These are phyloP conservation scores for Keiferia lycopersicella DNA, from an alignment of 2,888 invertebrate genomes.

Conservation along the genomic window DNA sequence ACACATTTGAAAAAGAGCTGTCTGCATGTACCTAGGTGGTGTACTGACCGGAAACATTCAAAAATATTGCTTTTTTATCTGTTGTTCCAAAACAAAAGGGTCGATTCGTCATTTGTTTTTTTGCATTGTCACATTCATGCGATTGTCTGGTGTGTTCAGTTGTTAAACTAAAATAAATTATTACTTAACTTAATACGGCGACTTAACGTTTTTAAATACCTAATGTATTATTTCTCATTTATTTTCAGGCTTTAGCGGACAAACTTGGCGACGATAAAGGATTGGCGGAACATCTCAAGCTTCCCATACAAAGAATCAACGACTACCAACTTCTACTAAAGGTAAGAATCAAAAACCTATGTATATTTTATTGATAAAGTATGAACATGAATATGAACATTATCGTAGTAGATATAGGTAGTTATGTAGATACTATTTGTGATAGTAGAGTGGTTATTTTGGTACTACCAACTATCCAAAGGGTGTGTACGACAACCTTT, in stretches of 20 bases:
- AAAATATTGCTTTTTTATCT: neutral
- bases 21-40: neutral
- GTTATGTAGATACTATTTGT: too few relatives aligned
- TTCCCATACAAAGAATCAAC: conserved; percentile 97
- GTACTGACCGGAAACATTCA: neutral
- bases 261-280: conserved; percentile 94
- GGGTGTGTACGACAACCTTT: too few relatives aligned
- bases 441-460: too few relatives aligned
- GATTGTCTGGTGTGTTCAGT: too few relatives aligned
- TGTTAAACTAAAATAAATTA: too few relatives aligned
- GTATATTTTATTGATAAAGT: too few relatives aligned
- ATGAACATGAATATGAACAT: too few relatives aligned
- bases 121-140: too few relatives aligned
- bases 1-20: neutral
- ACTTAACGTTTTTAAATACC: too few relatives aligned
- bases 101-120: neutral
- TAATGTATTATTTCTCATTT: conserved; percentile 42
- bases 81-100: neutral
- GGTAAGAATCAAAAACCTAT: conserved; percentile 80
- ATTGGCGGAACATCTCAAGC: conserved; percentile 93
- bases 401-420: too few relatives aligned
- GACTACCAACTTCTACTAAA: conserved; percentile 97
- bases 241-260: conserved; percentile 89
- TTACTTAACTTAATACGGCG: too few relatives aligned
- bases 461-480: too few relatives aligned